Evolutionary conservation across 2,888 invertebrate species (phyloP).

Genomic region (Luperina testacea): DNA sequence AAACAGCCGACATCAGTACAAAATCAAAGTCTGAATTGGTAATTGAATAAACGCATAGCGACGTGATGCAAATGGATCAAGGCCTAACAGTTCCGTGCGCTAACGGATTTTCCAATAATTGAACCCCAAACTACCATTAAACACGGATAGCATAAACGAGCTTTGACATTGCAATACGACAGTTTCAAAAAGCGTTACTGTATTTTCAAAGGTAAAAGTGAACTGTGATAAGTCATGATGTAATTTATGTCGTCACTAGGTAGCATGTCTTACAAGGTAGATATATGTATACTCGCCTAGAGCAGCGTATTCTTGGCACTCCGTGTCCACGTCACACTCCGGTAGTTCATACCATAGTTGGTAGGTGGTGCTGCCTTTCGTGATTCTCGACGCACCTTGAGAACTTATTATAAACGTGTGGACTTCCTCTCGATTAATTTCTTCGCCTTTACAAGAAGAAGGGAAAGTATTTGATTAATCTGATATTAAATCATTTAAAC

Average conservation of each 20-base stretch:
- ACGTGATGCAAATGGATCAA: slow-evolving; percentile 68
- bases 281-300: slow-evolving; percentile 23
- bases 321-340: slow-evolving; percentile 34
- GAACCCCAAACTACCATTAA: slow-evolving; percentile 69
- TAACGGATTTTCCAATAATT: slow-evolving; percentile 80
- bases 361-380: slow-evolving; percentile 51
- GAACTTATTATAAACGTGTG: slow-evolving; percentile 49
- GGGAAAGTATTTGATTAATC: slow-evolving; percentile 45
- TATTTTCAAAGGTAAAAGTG: slow-evolving; percentile 17
- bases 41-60: slow-evolving; percentile 65
- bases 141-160: slow-evolving; percentile 43
- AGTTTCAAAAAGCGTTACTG: slow-evolving; percentile 33
- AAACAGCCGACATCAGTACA: slow-evolving; percentile 30
- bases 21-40: slow-evolving; percentile 58
- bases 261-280: slow-evolving; percentile 34
- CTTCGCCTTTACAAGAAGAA: slow-evolving; percentile 40
- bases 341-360: slow-evolving; percentile 55
- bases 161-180: slow-evolving; percentile 52
- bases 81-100: slow-evolving; percentile 64
- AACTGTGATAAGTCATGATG: slow-evolving; percentile 20
- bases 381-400: slow-evolving; percentile 48
- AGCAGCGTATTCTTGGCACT: slow-evolving; percentile 12
- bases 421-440: slow-evolving; percentile 55
- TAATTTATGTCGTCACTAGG: slow-evolving; percentile 30
- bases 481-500: background rate